Evolutionary conservation across 2,113 vertebrate genomes (phyloP), one percentile per base, ranked within the genome.

Genomic region (Labeo rohita): DNA sequence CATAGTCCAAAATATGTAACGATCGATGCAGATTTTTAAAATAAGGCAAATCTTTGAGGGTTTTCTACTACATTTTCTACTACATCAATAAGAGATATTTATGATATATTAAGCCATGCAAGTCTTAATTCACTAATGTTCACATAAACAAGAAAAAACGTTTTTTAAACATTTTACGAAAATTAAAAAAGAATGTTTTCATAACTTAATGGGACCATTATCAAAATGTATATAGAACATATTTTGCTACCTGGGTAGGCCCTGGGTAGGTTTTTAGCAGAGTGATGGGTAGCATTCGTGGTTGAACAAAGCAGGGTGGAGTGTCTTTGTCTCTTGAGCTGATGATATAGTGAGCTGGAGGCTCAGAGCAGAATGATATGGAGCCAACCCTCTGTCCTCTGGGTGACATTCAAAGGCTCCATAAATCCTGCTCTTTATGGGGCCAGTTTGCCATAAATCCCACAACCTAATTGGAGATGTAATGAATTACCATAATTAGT

Each of bases 401-500:
- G 98, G 98, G 97, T 99, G 97, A 99, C 97, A 99, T 99, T 99
- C 97, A 98, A 97, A 97, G 95, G 94, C 93, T 89, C 96, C 97
- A 97, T 99, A 99, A 99, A 99, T 99, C 97, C 95, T 96, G 95
- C 93, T 95, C 96, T 28, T 28, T 28, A 98, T 96, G 96, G 97
- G 96, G 96, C 94, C 95, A 95, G 96, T 96, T 95, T 94, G 96
- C 95, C 94, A 97, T 98, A 28, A 98, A 98, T 97, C 97, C 95
- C 96, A 96, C 96, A 96, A 96, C 95, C 97, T 98, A 98, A 99
- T 99, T 99, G 97, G 96, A 97, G 96, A 96, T 98, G 97, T 98
- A 98, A 98, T 99, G 97, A 98, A 99, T 99, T 98, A 98, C 96
- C 97, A 97, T 99, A 99, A 99, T 99, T 98, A 98, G 96, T 98